A percentile compares a stretch with the other conserved stretches of the same genome.
Evolutionary conservation across 2,797 vertebrate genomes (phyloP).

Genomic region (Oreonectes daqikongensis): DNA sequence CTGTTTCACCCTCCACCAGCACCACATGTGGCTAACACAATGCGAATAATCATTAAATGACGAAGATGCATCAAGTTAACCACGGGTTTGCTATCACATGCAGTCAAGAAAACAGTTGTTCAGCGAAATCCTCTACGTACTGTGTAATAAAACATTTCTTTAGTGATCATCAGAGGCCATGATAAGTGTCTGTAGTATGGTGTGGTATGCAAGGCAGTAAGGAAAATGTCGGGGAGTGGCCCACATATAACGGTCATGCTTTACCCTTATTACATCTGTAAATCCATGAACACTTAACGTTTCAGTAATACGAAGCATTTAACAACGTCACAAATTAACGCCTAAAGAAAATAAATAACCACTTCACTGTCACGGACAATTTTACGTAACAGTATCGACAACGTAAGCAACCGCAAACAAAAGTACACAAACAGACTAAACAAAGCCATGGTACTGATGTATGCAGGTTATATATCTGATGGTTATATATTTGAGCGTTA

Average conservation of each 20-base stretch:
- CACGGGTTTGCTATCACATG: no score
- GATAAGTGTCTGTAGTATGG: no score
- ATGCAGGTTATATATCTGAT: background rate
- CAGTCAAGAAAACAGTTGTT: no score
- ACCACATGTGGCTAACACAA: no score
- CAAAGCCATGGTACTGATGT: background rate
- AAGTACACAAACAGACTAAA: background rate
- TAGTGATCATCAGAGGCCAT: no score
- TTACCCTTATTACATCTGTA: background rate
- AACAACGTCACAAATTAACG: background rate
- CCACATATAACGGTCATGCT: conserved; percentile 34
- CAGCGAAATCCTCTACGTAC: no score
- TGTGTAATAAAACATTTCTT: no score
- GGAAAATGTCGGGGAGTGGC: conserved; percentile 22
- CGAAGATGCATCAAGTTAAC: no score
- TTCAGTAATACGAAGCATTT: background rate
- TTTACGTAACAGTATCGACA: background rate
- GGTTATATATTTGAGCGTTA: background rate
- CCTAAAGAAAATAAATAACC: background rate
- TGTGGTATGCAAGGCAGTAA: no score
- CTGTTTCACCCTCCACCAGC: background rate
- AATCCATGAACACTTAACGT: background rate
- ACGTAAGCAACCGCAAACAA: background rate
- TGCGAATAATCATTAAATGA: no score
- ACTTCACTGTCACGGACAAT: background rate